Conservation (phyloP, 2,888 invertebrate species). For the Ophion obscuratus region DNA sequence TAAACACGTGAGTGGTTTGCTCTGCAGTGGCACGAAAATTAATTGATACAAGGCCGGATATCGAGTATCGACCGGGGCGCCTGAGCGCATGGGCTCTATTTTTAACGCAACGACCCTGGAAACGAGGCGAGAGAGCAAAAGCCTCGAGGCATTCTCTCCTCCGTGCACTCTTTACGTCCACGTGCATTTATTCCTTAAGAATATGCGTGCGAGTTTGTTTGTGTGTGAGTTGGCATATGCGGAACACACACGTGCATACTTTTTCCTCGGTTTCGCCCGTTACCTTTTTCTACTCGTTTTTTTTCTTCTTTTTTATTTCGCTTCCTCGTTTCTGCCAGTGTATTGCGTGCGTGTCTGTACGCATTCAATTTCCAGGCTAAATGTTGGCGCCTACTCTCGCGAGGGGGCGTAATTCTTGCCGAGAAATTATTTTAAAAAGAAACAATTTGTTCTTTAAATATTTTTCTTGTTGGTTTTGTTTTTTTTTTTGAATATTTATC, state of each 20-base stretch:
- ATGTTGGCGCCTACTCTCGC: not conserved
- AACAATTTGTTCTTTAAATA: too few species aligned
- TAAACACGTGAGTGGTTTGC: slow-evolving; percentile 6
- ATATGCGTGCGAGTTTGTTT: not conserved
- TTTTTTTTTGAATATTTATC: not conserved
- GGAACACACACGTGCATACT: not conserved
- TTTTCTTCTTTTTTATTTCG: not conserved
- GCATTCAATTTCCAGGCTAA: not conserved
- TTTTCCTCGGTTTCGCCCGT: slow-evolving; percentile 16
- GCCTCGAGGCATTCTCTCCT: slow-evolving; percentile 49
- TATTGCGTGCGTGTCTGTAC: not conserved
- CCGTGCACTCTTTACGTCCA: slow-evolving; percentile 25
- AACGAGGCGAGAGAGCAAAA: slow-evolving; percentile 62
- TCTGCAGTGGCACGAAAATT: slow-evolving; percentile 62
- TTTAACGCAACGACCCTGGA: slow-evolving; percentile 62
- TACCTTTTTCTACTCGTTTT: slow-evolving; percentile 1
- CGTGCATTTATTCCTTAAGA: slow-evolving; percentile 28
- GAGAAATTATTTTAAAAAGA: not conserved
- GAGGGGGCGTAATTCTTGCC: not conserved
- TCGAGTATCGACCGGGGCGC: slow-evolving; percentile 63
- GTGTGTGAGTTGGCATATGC: not conserved
- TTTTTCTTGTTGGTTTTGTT: not conserved
- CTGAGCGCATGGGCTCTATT: slow-evolving; percentile 50
- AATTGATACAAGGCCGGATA: slow-evolving; percentile 66
- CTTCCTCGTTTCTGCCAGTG: not conserved